Conservation (phyloP, 2,113 vertebrate species). For the Brachionichthys hirsutus region DNA sequence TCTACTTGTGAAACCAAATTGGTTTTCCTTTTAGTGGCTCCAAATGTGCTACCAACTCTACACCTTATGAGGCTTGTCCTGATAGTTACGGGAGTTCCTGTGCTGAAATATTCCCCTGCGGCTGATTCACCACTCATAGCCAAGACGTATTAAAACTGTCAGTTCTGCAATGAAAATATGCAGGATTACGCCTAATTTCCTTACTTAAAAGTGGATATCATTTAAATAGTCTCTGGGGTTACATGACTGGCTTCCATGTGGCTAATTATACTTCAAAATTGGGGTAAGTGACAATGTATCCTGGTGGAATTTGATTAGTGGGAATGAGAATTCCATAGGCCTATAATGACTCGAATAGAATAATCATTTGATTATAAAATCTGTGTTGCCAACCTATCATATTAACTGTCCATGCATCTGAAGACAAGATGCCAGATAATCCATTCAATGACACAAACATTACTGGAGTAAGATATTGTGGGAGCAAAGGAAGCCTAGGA, state of each 20-base stretch:
- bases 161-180: conserved; percentile 18
- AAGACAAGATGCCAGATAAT: conserved; percentile 46
- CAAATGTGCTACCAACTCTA: conserved; percentile 28
- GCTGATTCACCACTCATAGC: conserved; percentile 6
- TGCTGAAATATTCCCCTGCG: conserved; percentile 17
- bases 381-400: conserved; percentile 34
- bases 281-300: conserved; percentile 56
- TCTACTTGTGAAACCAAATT: conserved; percentile 44
- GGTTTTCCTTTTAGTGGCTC: conserved; percentile 31
- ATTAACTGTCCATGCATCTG: conserved; percentile 54
- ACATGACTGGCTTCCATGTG: conserved; percentile 45
- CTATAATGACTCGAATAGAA: conserved; percentile 46
- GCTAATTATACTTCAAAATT: conserved; percentile 66
- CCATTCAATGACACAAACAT: conserved; percentile 49
- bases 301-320: conserved; percentile 62
- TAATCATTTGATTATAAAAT: conserved; percentile 66
- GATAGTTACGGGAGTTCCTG: conserved; percentile 17
- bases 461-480: conserved; percentile 46
- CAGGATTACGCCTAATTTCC: conserved; percentile 34
- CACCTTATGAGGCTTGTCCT: background rate
- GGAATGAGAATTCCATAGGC: conserved; percentile 54
- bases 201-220: conserved; percentile 51
- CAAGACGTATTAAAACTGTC: conserved; percentile 46
- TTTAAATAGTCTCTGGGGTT: conserved; percentile 26
- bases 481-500: conserved; percentile 19